Base-by-base conservation (phyloP, 2,113 vertebrate species). In the Cyprinodon variegatus region DNA sequence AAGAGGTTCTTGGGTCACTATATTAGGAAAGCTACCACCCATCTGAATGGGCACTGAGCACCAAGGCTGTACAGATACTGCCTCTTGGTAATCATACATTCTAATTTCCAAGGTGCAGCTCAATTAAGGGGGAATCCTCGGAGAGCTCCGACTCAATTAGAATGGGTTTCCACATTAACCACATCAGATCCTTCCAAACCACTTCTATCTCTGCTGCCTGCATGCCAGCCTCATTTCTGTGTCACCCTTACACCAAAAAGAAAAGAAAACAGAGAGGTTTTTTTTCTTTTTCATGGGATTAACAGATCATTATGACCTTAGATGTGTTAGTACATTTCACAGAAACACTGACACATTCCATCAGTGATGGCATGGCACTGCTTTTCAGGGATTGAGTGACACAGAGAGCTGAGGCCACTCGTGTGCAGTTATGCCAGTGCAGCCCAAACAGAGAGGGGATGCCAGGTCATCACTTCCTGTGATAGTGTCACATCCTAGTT, bases 81-180 rank as follows among this genome's bases (percentile, higher is more conserved):
- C 79, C 78, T 87, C 82, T 22, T 72, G 84, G 83, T 82, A 83
- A 92, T 90, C 87, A 91, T 91, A 79, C 74, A 81, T 67, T 86
- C 84, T 89, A 86, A 83, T 86, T 89, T 91, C 84, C 71, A 39
- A 79, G 82, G 83, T 90, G 86, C 86, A 65, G 86, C 79, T 90
- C 86, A 91, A 93, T 91, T 90, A 91, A 80, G 72, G 59, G 0
- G 41, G 70, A 83, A 90, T 91, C 93, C 46, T 69, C 83, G 86
- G 92, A 90, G 79, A 82, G 84, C 77, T 81, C 61, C 59, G 70
- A 84, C 87, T 91, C 88, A 87, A 89, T 93, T 93, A 93, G 91
- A 71, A 82, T 48, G 78, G 79, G 83, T 79, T 85, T 91, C 86
- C 77, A 85, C 88, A 87, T 88, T 84, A 88, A 83, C 89, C 88